These are phyloP conservation scores for Rhizomys pruinosus DNA, from an alignment of 2,113 vertebrate genomes.

Conservation along the genomic window DNA sequence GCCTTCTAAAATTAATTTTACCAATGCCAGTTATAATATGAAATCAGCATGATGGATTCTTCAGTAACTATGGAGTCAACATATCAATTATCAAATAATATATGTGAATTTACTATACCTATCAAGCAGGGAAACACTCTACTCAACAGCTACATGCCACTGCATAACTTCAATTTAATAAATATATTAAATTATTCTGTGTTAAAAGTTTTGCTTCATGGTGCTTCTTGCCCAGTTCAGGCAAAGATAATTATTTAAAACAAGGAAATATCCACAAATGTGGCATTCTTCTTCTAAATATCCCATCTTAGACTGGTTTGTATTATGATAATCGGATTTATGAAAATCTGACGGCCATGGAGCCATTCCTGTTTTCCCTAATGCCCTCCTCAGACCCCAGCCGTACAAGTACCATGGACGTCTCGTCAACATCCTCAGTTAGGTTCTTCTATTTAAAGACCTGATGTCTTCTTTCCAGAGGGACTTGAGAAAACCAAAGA, in stretches of 20 bases:
- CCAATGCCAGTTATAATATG: not conserved
- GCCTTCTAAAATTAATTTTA: slow-evolving; percentile 48
- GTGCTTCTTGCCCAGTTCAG: not conserved
- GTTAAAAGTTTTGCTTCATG: slow-evolving; percentile 29
- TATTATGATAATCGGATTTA: slow-evolving; percentile 2
- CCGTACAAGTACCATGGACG: not conserved
- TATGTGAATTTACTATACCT: slow-evolving; percentile 17
- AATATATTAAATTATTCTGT: slow-evolving; percentile 35
- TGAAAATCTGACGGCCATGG: not conserved
- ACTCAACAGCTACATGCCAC: slow-evolving; percentile 20
- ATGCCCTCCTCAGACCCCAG: too few species aligned
- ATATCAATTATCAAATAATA: slow-evolving; percentile 65
- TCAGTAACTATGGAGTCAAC: slow-evolving; percentile 46
- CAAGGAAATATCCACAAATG: not conserved
- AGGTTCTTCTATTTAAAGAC: slow-evolving; percentile 12
- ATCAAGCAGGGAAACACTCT: not conserved
- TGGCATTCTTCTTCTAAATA: not conserved
- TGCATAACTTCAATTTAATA: slow-evolving; percentile 33
- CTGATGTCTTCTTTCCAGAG: not conserved
- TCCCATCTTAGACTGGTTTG: not conserved
- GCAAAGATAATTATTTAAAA: not conserved
- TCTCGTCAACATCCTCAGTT: not conserved
- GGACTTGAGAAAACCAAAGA: slow-evolving; percentile 3
- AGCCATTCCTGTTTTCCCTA: not conserved
- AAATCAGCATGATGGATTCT: slow-evolving; percentile 54